Percentiles rank a stretch among this genome's conserved stretches.
phyloP scores from a whole-genome alignment of 2,888 invertebrate species.

The Phyto melanocephala region DNA sequence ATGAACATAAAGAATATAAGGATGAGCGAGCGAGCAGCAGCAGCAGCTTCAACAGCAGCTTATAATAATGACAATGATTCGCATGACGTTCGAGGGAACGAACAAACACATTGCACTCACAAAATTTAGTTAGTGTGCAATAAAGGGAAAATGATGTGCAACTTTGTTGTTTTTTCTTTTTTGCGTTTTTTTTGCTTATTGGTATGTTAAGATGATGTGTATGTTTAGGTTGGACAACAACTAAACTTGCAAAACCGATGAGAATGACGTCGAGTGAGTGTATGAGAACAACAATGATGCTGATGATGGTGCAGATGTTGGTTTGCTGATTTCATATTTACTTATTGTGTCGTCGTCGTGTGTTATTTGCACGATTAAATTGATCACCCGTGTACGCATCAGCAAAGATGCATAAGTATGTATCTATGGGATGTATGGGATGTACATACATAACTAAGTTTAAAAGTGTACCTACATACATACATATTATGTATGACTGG shows the following conservation, averaged over 20 bases:
- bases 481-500: no score
- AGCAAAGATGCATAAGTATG: slow-evolving; percentile 26
- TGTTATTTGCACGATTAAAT: slow-evolving; percentile 78
- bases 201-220: slow-evolving; percentile 53
- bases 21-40: slow-evolving; percentile 38
- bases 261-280: background rate
- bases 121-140: slow-evolving; percentile 17
- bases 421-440: background rate
- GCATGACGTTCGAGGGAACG: slow-evolving; percentile 61
- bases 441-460: background rate
- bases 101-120: slow-evolving; percentile 22
- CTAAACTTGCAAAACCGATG: slow-evolving; percentile 1
- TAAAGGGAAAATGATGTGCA: slow-evolving; percentile 40
- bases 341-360: slow-evolving; percentile 73
- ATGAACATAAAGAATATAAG: slow-evolving; percentile 13
- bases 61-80: slow-evolving; percentile 65
- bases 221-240: slow-evolving; percentile 30
- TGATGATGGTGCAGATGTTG: slow-evolving; percentile 61
- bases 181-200: slow-evolving; percentile 23
- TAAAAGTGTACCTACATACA: slow-evolving; percentile 5
- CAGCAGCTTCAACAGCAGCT: slow-evolving; percentile 54
- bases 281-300: slow-evolving; percentile 18
- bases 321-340: slow-evolving; percentile 74
- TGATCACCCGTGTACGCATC: slow-evolving; percentile 71
- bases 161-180: slow-evolving; percentile 56